Conservation (phyloP, 2,113 vertebrate species). For the Mormyrus iriodes region DNA sequence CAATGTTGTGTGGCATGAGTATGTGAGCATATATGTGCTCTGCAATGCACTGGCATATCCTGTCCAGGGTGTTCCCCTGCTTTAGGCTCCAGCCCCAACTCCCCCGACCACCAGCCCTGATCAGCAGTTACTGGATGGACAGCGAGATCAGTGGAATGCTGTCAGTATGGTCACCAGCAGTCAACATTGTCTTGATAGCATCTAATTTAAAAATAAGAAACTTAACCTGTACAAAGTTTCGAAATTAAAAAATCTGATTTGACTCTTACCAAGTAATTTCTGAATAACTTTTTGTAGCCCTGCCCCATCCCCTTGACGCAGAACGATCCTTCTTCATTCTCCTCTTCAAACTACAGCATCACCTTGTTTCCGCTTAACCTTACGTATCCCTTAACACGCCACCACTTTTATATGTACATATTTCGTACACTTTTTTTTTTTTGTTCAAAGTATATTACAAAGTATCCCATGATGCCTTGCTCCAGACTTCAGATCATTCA, state of each 20-base stretch:
- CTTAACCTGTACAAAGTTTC: background rate
- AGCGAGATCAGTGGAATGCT: too few species aligned
- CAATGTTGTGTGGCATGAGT: background rate
- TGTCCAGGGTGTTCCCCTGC: background rate
- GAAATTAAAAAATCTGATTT: background rate
- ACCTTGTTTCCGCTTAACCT: background rate
- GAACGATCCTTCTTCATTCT: background rate
- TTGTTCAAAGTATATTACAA: background rate
- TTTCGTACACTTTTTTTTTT: background rate
- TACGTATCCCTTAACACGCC: background rate
- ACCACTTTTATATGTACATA: background rate
- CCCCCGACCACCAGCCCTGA: background rate
- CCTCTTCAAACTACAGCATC: background rate
- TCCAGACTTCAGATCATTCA: too few species aligned
- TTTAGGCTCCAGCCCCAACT: background rate
- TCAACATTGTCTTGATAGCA: background rate
- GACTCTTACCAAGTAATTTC: background rate
- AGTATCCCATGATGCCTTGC: background rate
- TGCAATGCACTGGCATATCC: background rate
- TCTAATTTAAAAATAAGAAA: background rate
- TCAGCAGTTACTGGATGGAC: background rate
- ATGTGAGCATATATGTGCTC: background rate
- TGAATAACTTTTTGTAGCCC: background rate
- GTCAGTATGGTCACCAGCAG: background rate
- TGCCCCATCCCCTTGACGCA: background rate